These are phyloP conservation scores for Mesorhabditis sp. DNA, from an alignment of 2,888 invertebrate genomes.

Conservation along the genomic window DNA sequence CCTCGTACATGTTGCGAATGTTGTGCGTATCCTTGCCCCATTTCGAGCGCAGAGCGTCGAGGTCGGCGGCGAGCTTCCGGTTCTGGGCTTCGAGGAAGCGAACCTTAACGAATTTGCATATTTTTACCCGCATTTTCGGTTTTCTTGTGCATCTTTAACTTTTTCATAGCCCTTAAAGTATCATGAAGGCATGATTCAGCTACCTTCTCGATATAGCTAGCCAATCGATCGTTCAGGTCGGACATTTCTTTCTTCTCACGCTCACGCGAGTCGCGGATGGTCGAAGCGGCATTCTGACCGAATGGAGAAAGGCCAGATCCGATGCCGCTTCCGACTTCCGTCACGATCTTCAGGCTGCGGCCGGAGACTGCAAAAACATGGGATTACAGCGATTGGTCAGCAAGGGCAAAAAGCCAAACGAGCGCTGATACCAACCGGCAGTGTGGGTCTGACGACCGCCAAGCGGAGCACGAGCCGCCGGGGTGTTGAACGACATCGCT, in stretches of 20 bases:
- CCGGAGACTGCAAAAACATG: conserved; percentile 24
- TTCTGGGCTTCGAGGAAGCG: conserved; percentile 58
- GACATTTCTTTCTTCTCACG: conserved; percentile 63
- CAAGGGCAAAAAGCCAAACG: background rate
- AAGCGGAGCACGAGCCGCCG: conserved; percentile 9
- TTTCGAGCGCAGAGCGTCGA: conserved; percentile 42
- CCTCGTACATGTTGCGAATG: conserved; percentile 43
- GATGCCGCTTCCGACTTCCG: conserved; percentile 39
- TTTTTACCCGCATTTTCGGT: conserved; percentile 13
- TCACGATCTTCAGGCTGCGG: conserved; percentile 48
- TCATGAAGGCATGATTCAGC: background rate
- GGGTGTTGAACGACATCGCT: background rate
- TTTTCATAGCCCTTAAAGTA: no score
- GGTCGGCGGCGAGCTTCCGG: conserved; percentile 45
- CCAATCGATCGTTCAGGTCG: conserved; percentile 63
- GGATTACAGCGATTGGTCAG: background rate
- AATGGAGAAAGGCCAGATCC: conserved; percentile 36
- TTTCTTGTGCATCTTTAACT: no score
- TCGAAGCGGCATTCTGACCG: conserved; percentile 55
- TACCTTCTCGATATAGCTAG: conserved; percentile 63
- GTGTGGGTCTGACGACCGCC: conserved; percentile 7
- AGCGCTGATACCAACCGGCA: no score
- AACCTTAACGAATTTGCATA: conserved; percentile 38
- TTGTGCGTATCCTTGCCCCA: conserved; percentile 51
- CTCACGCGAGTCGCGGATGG: conserved; percentile 59